Evolutionary conservation across 2,797 vertebrate genomes (phyloP).

Genomic region (Thripadectes ignobilis): DNA sequence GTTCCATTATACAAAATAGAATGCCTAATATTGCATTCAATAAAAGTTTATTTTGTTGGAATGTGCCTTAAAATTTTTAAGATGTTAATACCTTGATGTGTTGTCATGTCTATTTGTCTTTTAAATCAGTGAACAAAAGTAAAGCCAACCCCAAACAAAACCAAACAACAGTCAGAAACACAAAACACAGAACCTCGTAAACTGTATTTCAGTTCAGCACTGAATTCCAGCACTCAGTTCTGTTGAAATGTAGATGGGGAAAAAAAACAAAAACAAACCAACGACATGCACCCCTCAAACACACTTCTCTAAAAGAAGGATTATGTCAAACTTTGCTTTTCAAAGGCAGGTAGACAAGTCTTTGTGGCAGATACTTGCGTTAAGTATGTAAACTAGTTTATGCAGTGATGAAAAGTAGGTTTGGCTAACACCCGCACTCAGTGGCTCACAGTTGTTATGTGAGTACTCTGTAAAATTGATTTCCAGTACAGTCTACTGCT

Average conservation of each 20-base stretch:
- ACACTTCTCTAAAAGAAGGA: neutral
- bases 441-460: neutral
- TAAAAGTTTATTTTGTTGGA: conserved; percentile 74
- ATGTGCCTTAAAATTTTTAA: conserved; percentile 46
- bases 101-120: neutral
- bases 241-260: neutral
- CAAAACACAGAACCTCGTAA: neutral
- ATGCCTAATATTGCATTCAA: conserved; percentile 66
- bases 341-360: neutral
- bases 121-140: neutral
- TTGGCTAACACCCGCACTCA: neutral
- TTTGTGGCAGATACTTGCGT: neutral
- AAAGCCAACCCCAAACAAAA: neutral
- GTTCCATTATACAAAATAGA: conserved; percentile 41
- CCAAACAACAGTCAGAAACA: neutral
- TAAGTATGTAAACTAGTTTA: neutral
- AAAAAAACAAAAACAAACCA: neutral
- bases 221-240: neutral
- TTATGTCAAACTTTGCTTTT: neutral
- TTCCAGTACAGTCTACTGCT: neutral
- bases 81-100: neutral
- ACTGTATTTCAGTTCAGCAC: neutral
- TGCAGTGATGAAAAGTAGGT: neutral
- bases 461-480: neutral
- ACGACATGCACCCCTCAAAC: no score